Evolutionary conservation across 2,797 vertebrate species (phyloP), one percentile per base, ranked within the genome.

Genomic region (Psittacula derbiana): DNA sequence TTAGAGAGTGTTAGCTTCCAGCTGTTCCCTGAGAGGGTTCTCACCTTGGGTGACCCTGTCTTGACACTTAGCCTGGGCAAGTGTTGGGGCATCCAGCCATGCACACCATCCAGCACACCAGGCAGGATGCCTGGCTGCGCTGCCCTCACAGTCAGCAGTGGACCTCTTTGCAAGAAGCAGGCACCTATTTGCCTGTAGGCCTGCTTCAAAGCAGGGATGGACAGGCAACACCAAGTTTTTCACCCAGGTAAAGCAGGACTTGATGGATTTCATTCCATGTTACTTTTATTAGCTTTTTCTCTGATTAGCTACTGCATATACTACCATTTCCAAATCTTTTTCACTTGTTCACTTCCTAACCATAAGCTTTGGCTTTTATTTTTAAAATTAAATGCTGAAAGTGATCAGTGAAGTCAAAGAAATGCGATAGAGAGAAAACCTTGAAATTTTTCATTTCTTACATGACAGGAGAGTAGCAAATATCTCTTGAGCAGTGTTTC

Each of bases 31-130:
- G 41, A 10, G 43, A 40, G 9, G 3, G 5, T 13, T 67, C 24
- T 49, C 4, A 0, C 25, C 14, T 13, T 8, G 50, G 30, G 10
- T 58, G 27, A 8, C 3, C 5, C 60, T 70, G 17, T 30, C 50
- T 50, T 2, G 1, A 12, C 8, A 4, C 7, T 8, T 20, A 24
- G 28, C 16, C 58, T 80, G 33, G 31, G 17, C 44, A 73, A 40
- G 15, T 0, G 0, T 10, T 47, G 11, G 49, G 20, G 28, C 52
- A 40, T 7, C 3, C 8, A 80, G 13, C 33, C 8, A 0, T 0
- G 0, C 16, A n/a, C n/a, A n/a, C n/a, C n/a, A 40, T 20, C 21
- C 12, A 41, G 30, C 12, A 2, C 0, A 2, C 15, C 4, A 2
- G 31, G 28, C 53, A 52, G 65, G 30, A n/a, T 2, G 4, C 36